These are phyloP conservation scores for Xestia sexstrigata DNA, from an alignment of 2,888 invertebrate species.

Conservation along the genomic window DNA sequence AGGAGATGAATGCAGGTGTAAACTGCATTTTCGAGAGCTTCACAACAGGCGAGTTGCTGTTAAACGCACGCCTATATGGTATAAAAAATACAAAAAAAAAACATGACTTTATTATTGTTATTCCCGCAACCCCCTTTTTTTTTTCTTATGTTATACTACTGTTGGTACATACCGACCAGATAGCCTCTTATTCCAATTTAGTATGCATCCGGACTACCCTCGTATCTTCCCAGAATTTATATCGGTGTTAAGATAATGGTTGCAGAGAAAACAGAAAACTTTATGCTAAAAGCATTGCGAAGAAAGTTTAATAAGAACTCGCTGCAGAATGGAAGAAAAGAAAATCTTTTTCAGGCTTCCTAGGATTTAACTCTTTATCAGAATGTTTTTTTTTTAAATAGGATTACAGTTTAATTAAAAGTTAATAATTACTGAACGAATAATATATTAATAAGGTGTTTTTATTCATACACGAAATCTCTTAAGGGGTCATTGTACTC, in stretches of 20 bases:
- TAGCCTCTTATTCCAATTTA: conserved; percentile 22
- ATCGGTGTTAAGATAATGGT: conserved; percentile 17
- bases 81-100: background rate
- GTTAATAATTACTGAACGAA: background rate
- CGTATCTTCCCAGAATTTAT: conserved; percentile 43
- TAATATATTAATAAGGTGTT: too few species aligned
- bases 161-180: conserved; percentile 4
- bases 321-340: background rate
- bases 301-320: conserved; percentile 3
- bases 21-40: background rate
- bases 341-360: background rate
- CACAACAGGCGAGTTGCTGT: background rate
- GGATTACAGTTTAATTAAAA: background rate
- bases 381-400: background rate
- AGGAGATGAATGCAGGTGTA: background rate
- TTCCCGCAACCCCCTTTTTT: background rate
- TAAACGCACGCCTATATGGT: too few species aligned
- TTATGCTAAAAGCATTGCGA: conserved; percentile 26
- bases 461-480: too few species aligned
- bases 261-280: conserved; percentile 41
- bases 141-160: background rate
- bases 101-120: background rate
- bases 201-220: conserved; percentile 32
- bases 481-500: too few species aligned
- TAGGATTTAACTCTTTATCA: background rate